These are phyloP conservation scores for Suillia variegata DNA, from an alignment of 2,888 invertebrate species.

Conservation along the genomic window DNA sequence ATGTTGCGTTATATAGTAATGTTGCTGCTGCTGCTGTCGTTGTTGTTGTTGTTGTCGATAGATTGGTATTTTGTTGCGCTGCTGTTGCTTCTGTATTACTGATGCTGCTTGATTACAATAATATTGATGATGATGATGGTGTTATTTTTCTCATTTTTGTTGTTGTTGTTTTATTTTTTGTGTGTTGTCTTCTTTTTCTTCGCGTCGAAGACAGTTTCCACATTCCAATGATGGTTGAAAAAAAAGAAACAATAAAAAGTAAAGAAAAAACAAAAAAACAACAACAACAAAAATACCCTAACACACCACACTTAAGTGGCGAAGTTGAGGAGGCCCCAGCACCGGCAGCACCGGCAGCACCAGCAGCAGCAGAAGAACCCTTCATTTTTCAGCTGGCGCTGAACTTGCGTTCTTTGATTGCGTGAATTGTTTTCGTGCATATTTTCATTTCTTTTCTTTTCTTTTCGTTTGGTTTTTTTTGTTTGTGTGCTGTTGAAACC, in stretches of 20 bases:
- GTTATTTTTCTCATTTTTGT: no score
- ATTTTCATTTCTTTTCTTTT: neutral
- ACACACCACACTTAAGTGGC: neutral
- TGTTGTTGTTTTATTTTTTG: neutral
- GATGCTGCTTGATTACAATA: slow-evolving; percentile 20
- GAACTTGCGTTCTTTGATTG: no score
- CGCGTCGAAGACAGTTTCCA: neutral
- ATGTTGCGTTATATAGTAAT: slow-evolving; percentile 9
- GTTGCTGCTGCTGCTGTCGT: slow-evolving; percentile 2
- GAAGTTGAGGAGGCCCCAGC: no score
- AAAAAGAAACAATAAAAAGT: no score
- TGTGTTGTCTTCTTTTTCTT: neutral
- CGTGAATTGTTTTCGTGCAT: slow-evolving; percentile 11
- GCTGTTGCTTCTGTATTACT: slow-evolving; percentile 19
- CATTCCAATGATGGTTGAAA: neutral
- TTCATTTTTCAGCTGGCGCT: neutral
- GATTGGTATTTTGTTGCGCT: slow-evolving; percentile 10
- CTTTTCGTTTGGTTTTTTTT: neutral
- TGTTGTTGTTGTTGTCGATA: slow-evolving; percentile 14
- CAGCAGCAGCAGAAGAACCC: no score
- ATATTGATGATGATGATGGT: slow-evolving; percentile 18
- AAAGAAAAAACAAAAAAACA: neutral
- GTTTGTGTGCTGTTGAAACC: slow-evolving; percentile 4
- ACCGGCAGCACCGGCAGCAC: no score
- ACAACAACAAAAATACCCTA: neutral